Base-by-base conservation (phyloP, 2,888 invertebrate genomes). In the Lacanobia wlatinum region DNA sequence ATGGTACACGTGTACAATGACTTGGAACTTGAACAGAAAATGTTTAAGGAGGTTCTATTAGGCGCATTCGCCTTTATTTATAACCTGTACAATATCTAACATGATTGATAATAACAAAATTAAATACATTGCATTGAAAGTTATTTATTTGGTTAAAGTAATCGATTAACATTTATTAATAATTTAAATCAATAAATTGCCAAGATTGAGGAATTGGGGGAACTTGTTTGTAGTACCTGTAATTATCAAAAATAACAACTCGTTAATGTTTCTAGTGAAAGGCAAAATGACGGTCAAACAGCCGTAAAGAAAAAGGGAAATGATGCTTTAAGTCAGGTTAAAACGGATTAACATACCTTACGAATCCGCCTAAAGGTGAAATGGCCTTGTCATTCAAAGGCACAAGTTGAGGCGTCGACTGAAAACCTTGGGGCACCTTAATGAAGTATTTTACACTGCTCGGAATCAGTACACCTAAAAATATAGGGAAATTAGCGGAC, bases 141-240 rank as follows among this genome's bases (percentile, higher is more conserved):
- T 50, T 4, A 55, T 79, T 53, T 69, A 78, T 65, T 68, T 48
- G 23, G 7, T 40, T 65, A 74, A 59, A 59, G 64, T 14, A 59
- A 34, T 55, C 21, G 1, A 34, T 63, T 48, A 56, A 40, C 21
- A 55, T 60, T 46, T 18, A 18, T 10, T 55, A 23, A 48, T 34
- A 3, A 23, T 38, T 8, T 1, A n/a, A 38, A 16, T 10, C 8
- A n/a, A 62, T 46, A 52, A 52, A 59, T 75, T 85, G 93, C 92
- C 94, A 94, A 12, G 92, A 86, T 66, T 91, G 95, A 18, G 95
- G 95, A 43, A 96, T 95, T 10, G 95, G 95, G 21, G 95, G 95
- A 2, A 96, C 95, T 90, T 95, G 95, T 84, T 95, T 96, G 84
- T 95, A 96, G 84, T 94, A 95, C 84, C 96, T 96, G 90, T 68